A percentile compares a stretch with the other conserved stretches of the same genome.
Evolutionary conservation across 2,113 vertebrate genomes (phyloP).

Genomic region (Pan paniscus): DNA sequence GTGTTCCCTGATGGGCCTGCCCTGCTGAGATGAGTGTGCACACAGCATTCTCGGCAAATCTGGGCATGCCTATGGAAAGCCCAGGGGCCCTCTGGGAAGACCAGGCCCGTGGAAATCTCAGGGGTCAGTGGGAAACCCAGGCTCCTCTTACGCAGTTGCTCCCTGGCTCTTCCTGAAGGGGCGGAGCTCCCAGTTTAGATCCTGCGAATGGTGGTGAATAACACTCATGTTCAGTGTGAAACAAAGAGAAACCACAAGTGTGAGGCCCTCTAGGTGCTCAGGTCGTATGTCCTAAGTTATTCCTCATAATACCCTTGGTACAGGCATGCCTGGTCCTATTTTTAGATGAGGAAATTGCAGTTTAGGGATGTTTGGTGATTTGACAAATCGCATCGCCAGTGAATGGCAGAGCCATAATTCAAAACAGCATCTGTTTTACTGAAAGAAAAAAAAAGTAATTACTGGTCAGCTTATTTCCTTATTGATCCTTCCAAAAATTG

Average conservation of each 20-base stretch:
- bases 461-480: background rate
- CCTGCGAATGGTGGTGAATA: background rate
- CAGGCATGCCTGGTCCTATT: rapidly evolving
- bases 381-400: too few relatives aligned
- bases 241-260: background rate
- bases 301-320: background rate
- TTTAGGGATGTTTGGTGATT: background rate
- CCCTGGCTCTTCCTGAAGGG: too few relatives aligned
- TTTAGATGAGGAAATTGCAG: background rate
- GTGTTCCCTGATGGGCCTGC: too few relatives aligned
- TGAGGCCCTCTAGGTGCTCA: rapidly evolving
- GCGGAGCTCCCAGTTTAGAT: too few relatives aligned
- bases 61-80: too few relatives aligned
- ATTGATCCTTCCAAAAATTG: background rate
- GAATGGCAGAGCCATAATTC: background rate
- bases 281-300: rapidly evolving
- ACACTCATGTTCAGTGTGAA: background rate
- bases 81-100: too few relatives aligned
- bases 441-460: background rate
- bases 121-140: background rate
- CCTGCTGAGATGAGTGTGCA: background rate
- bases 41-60: too few relatives aligned
- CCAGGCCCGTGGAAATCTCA: background rate
- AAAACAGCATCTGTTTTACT: background rate
- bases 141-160: too few relatives aligned